Evolutionary conservation across 92 coral and sea anemone species (phyloP), one percentile per base, ranked within the genome.

Genomic region (Nematostella vectensis): DNA sequence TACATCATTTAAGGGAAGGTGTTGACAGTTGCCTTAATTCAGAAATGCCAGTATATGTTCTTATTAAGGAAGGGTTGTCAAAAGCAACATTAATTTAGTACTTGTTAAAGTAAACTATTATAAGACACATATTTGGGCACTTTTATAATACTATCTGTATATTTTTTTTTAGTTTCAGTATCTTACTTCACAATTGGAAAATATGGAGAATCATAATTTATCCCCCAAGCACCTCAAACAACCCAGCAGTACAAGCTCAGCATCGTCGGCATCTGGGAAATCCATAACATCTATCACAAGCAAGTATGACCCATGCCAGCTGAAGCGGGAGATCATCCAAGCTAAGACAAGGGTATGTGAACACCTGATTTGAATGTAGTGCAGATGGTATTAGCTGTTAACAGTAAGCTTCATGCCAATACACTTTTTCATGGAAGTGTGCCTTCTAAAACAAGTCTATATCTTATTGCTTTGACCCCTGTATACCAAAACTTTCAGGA

Each of bases 301-400:
- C 69, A 75, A 75, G 47, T 87, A 67, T 56, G 89, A 85, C 42
- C 79, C 84, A 19, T 75, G 72, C 40, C 89, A 86, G 56, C 77
- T 91, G 61, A 91, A 78, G 67, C 61, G 62, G 29, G 96, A 91
- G 61, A 91, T 91, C 48, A 60, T 88, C 2, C 88, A 86, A 70
- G 88, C 98, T 2, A 87, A 77, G 36, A 54, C 88, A 15, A 70
- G 93, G 83, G 98, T 91, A 57, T 3, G 79, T 22, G 23, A 15
- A 16, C 18, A 23, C 3, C 18, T 59, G 6, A 6, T 33, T 33
- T 15, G 15, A 33, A 6, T 6, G 15, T n/a, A 9, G 53, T 47
- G 53, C 15, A n/a, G n/a, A n/a, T n/a, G n/a, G n/a, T n/a, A n/a
- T n/a, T n/a, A n/a, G n/a, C 17, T 24, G 25, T 24, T 24, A 47